Evolutionary conservation across 1,140 invertebrate species (phyloP).

Genomic region (Scaptodrosophila lebanonensis): DNA sequence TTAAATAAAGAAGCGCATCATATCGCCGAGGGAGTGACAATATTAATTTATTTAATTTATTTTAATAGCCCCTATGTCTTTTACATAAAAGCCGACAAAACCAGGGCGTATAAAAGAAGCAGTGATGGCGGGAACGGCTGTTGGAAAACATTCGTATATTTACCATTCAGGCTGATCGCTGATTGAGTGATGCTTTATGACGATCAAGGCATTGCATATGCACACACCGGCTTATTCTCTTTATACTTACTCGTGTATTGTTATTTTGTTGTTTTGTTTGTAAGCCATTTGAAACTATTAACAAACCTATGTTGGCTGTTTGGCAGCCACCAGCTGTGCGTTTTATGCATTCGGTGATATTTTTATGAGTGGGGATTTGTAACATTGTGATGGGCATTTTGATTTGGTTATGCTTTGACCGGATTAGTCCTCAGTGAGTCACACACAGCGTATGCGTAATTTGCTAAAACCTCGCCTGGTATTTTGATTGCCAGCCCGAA

Average conservation of each 20-base stretch:
- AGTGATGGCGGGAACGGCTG: too few species aligned
- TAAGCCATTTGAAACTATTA: constrained; percentile 37
- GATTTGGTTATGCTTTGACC: constrained; percentile 41
- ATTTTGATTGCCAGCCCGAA: too few species aligned
- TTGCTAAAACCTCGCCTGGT: too few species aligned
- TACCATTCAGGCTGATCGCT: constrained; percentile 22
- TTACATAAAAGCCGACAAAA: constrained; percentile 57
- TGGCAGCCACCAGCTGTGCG: constrained; percentile 14
- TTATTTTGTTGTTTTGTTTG: constrained; percentile 27
- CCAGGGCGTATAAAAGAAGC: background rate
- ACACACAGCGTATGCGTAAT: constrained; percentile 48
- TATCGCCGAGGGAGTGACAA: constrained; percentile 46
- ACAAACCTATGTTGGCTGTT: constrained; percentile 35
- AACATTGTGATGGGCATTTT: constrained; percentile 21
- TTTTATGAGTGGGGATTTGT: constrained; percentile 27
- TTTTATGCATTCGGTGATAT: constrained; percentile 19
- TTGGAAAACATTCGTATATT: too few species aligned
- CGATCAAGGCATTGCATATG: constrained; percentile 8
- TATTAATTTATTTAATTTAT: constrained; percentile 71
- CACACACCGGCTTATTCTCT: too few species aligned
- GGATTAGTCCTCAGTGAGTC: constrained; percentile 48
- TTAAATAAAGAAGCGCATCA: constrained; percentile 3
- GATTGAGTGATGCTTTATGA: constrained; percentile 69
- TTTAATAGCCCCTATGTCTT: constrained; percentile 58
- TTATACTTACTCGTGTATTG: too few species aligned